Conservation (phyloP, 2,888 invertebrate species). For the Micoletzkya japonica region DNA sequence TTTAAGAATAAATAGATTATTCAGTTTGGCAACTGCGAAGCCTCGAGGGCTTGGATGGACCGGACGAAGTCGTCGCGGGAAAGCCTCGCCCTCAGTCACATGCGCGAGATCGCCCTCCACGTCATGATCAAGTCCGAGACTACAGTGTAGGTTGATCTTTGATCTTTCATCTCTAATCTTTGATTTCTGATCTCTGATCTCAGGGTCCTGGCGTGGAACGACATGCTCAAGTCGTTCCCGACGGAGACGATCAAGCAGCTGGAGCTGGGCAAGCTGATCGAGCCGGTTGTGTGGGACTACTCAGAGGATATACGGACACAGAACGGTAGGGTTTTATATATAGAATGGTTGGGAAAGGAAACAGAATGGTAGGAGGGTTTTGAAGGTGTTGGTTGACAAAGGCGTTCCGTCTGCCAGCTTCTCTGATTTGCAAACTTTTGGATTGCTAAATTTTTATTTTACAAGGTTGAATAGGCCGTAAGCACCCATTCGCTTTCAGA, state of each 20-base stretch:
- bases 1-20: slow-evolving; percentile 19
- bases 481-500: slow-evolving; percentile 41
- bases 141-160: slow-evolving; percentile 21
- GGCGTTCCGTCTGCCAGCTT: background rate
- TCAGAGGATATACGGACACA: slow-evolving; percentile 53
- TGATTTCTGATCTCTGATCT: too few relatives aligned
- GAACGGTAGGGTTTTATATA: slow-evolving; percentile 33
- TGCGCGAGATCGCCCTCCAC: slow-evolving; percentile 43
- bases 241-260: slow-evolving; percentile 21
- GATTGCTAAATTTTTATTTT: background rate
- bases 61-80: slow-evolving; percentile 27
- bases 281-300: slow-evolving; percentile 60
- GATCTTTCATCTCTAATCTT: slow-evolving; percentile 1
- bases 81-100: slow-evolving; percentile 49
- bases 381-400: background rate
- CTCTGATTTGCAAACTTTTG: background rate
- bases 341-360: background rate
- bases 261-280: slow-evolving; percentile 42
- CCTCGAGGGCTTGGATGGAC: slow-evolving; percentile 49
- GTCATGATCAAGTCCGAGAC: slow-evolving; percentile 16
- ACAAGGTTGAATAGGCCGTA: too few relatives aligned
- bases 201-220: slow-evolving; percentile 79
- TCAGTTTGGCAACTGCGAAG: slow-evolving; percentile 57
- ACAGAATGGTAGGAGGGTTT: too few relatives aligned
- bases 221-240: slow-evolving; percentile 73